A percentile compares a stretch with the other conserved stretches of the same genome.
Conservation (phyloP, 1,140 invertebrate species). For the Metopolophium dirhodum region DNA sequence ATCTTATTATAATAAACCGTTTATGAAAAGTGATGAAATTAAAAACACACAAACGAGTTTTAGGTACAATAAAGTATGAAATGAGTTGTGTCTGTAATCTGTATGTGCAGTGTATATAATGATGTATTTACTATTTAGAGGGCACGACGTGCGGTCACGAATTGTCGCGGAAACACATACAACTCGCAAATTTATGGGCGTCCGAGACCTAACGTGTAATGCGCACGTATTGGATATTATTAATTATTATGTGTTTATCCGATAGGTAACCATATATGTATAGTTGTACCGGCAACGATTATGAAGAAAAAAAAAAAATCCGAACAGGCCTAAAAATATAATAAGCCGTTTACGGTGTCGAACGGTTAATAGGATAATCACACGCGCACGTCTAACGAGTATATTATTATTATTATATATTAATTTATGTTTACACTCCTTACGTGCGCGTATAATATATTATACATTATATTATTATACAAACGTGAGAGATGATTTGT, state of each 20-base stretch:
- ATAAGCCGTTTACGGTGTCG: conserved; percentile 31
- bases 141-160: neutral
- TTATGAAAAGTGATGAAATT: conserved; percentile 4
- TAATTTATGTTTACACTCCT: conserved; percentile 27
- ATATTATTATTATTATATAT: conserved; percentile 3
- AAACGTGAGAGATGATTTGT: conserved; percentile 10
- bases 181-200: neutral
- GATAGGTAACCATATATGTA: neutral
- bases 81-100: neutral
- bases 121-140: conserved; percentile 16
- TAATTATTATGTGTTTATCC: conserved; percentile 6
- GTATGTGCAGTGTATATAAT: conserved; percentile 21
- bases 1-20: neutral
- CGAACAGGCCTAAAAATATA: conserved; percentile 24
- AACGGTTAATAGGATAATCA: conserved; percentile 40
- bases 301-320: neutral
- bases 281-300: neutral
- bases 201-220: neutral
- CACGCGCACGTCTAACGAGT: conserved; percentile 20
- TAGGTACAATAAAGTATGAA: neutral
- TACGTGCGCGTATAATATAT: neutral
- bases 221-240: conserved; percentile 21
- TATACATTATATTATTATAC: neutral
- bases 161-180: conserved; percentile 4
- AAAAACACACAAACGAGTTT: conserved; percentile 2